These are phyloP conservation scores for Amblyjoppa proteus DNA, from an alignment of 2,888 invertebrate species.

Conservation along the genomic window DNA sequence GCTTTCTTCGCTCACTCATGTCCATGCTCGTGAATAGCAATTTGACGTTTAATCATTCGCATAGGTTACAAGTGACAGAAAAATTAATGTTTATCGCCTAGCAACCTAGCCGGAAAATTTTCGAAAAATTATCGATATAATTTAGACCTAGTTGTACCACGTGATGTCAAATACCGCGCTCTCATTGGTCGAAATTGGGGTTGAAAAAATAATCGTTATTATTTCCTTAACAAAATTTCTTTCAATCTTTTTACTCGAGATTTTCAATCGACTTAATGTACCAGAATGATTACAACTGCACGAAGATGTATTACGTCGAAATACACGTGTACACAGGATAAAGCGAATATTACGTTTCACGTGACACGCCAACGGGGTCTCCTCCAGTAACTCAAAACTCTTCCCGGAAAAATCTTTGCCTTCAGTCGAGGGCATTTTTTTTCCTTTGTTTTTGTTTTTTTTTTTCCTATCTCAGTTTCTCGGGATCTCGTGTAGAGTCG, in stretches of 20 bases:
- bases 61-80: no score
- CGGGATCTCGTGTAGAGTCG: slow-evolving; percentile 22
- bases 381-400: slow-evolving; percentile 53
- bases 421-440: slow-evolving; percentile 23
- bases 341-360: slow-evolving; percentile 53
- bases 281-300: neutral
- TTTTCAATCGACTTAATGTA: no score
- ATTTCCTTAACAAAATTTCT: neutral
- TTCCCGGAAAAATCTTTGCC: slow-evolving; percentile 59
- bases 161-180: no score
- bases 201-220: neutral
- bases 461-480: slow-evolving; percentile 35
- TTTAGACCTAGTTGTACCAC: no score
- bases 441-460: neutral
- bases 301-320: neutral
- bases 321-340: neutral
- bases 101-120: no score
- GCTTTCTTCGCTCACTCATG: no score
- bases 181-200: no score
- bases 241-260: no score
- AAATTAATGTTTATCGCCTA: no score
- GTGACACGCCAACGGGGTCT: slow-evolving; percentile 33
- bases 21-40: no score
- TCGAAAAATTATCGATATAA: no score
- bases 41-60: no score